Percentiles rank a stretch among this genome's conserved stretches.
Conservation (phyloP, 2,888 invertebrate genomes). For the Xiphydria camelus region DNA sequence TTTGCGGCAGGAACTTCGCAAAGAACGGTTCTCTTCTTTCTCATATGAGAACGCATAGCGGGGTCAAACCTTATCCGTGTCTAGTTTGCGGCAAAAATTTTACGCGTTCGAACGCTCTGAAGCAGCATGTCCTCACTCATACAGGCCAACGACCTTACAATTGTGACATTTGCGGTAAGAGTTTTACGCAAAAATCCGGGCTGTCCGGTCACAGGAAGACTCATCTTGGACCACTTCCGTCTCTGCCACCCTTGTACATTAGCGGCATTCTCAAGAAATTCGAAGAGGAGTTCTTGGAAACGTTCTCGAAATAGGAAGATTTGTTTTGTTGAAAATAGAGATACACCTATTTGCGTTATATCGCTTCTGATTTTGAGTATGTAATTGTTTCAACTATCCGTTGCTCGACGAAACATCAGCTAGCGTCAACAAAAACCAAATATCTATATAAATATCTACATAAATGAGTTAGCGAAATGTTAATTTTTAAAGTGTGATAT, state of each 20-base stretch:
- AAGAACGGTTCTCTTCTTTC: constrained; percentile 11
- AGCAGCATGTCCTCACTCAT: constrained; percentile 13
- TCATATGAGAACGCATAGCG: constrained; percentile 15
- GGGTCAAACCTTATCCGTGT: constrained; percentile 13
- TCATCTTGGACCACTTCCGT: constrained; percentile 11
- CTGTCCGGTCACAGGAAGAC: constrained; percentile 13
- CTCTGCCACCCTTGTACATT: constrained; percentile 10
- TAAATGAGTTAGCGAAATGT: too few relatives aligned
- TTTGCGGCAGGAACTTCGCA: constrained; percentile 11
- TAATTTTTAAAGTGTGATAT: too few relatives aligned
- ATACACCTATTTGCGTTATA: too few relatives aligned
- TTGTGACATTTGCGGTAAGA: constrained; percentile 11
- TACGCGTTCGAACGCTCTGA: constrained; percentile 7
- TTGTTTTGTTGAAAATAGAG: too few relatives aligned
- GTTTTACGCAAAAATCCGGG: constrained; percentile 13
- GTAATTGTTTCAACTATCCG: too few relatives aligned
- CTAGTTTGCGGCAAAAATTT: constrained; percentile 10
- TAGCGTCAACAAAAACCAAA: too few relatives aligned
- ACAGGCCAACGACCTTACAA: constrained; percentile 13
- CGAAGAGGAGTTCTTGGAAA: constrained; percentile 3
- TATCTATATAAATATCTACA: too few relatives aligned
- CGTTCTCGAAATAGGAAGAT: too few relatives aligned
- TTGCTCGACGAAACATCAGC: too few relatives aligned
- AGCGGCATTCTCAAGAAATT: constrained; percentile 12
- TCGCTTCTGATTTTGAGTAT: too few relatives aligned